Evolutionary conservation across 2,888 invertebrate genomes (phyloP), one percentile per base, ranked within the genome.

Genomic region (Lobophora halterata): DNA sequence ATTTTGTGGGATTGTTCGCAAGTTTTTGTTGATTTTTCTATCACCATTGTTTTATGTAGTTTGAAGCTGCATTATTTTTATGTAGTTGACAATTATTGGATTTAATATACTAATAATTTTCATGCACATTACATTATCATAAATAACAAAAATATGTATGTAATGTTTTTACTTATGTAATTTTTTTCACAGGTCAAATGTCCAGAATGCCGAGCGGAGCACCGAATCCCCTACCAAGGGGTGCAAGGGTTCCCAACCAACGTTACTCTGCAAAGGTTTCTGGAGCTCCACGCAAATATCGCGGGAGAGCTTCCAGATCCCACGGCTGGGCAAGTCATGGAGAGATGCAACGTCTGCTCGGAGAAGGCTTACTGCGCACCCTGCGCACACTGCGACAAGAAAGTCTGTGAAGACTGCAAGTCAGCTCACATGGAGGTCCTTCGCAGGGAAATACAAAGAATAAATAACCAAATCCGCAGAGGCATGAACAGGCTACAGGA

Each of bases 191-290:
- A 95, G 95, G 95, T 98, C 46, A 97, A 97, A 90, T 98, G 98
- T 89, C 98, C 98, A 71, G 98, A 98, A 92, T 98, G 98, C 79
- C 93, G 98, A 48, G 97, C 97, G 41, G 98, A 98, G 86, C 98
- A 98, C 88, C 91, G 97, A 58, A 97, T 98, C 67, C 97, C 98
- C 24, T 97, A 97, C 82, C 96, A 96, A 85, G 98, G 98, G 23
- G 94, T 96, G 3, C 95, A 95, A 71, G 96, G 96, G 46, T 98
- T 96, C 77, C 98, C 98, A 32, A 97, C 97, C 71, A 98, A 98
- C 86, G 97, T 98, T 19, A 98, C 98, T 42, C 90, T 98, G 28
- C 95, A 97, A 79, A 91, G 97, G 61, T 98, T 98, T 81, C 89
- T 98, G 65, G 98, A 98, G 73, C 90, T 98, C 41, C 97, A 97